These are phyloP conservation scores for Tetrax tetrax DNA, from an alignment of 2,113 vertebrate species.

Conservation along the genomic window DNA sequence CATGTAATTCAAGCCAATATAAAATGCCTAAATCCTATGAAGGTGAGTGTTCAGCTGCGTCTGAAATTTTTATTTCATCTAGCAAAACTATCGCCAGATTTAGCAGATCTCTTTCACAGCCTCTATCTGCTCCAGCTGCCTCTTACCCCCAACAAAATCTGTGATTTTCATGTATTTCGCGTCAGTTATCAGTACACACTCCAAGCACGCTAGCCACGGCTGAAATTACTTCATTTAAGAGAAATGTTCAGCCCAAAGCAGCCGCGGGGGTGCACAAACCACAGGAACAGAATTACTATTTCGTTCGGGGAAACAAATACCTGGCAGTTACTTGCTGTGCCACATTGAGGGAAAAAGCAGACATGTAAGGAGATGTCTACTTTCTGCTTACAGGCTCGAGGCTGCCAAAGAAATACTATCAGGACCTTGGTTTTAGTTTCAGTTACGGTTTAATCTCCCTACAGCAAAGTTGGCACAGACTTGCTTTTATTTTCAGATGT, in stretches of 20 bases:
- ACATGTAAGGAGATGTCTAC: background rate
- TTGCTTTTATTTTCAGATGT: background rate
- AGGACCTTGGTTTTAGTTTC: background rate
- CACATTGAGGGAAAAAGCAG: background rate
- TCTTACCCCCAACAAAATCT: background rate
- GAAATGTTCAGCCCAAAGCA: slow-evolving; percentile 11
- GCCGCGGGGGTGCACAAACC: background rate
- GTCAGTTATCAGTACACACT: background rate
- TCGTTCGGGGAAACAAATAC: slow-evolving; percentile 8
- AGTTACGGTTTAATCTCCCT: slow-evolving; percentile 3
- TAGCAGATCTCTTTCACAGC: background rate
- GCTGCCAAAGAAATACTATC: slow-evolving; percentile 27
- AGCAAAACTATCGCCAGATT: background rate
- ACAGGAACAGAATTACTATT: background rate
- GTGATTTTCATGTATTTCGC: background rate
- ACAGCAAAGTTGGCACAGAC: background rate
- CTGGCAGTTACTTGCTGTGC: background rate
- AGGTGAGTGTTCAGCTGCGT: background rate
- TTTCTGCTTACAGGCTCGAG: background rate
- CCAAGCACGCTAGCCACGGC: background rate
- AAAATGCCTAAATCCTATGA: background rate
- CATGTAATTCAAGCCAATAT: background rate
- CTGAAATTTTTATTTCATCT: background rate
- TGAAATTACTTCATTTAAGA: background rate
- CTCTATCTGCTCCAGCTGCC: background rate